A percentile compares a stretch with the other conserved stretches of the same genome.
Conservation (phyloP, 30 jellyfish, hydroid and myxozoan genomes). For the Turritopsis dohrnii region DNA sequence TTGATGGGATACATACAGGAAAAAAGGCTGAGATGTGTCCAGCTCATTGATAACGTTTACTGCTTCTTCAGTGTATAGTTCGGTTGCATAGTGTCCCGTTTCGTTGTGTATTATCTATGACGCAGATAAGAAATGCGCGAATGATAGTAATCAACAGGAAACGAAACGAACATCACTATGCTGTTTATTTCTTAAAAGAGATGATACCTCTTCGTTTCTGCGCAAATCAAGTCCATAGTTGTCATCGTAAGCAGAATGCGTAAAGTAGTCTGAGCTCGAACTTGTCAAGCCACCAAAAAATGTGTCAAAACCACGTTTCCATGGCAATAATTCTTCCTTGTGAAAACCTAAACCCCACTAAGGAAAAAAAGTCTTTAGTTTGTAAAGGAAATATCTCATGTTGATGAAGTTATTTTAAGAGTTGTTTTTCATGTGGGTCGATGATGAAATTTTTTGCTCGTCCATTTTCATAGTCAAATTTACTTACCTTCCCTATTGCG, state of each 20-base stretch:
- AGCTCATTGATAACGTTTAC: slow-evolving; percentile 54
- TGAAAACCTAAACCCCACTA: slow-evolving; percentile 98
- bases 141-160: neutral
- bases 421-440: neutral
- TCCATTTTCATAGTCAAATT: neutral
- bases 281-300: slow-evolving; percentile 92
- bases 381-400: neutral
- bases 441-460: neutral
- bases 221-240: slow-evolving; percentile 92
- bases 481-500: slow-evolving; percentile 87
- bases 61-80: slow-evolving; percentile 84
- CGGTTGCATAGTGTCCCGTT: slow-evolving; percentile 83
- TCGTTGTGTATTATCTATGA: slow-evolving; percentile 78
- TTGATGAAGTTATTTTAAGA: neutral
- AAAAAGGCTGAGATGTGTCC: slow-evolving; percentile 56
- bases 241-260: slow-evolving; percentile 80
- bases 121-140: neutral
- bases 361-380: neutral
- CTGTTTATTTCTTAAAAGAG: neutral
- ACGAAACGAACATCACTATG: neutral
- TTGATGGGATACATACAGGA: slow-evolving; percentile 76
- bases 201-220: slow-evolving; percentile 68
- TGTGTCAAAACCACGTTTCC: slow-evolving; percentile 93
- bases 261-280: slow-evolving; percentile 73
- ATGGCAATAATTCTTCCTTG: slow-evolving; percentile 75